Base-by-base conservation (phyloP, 23 tunicate species). In the Ascidia mentula region DNA sequence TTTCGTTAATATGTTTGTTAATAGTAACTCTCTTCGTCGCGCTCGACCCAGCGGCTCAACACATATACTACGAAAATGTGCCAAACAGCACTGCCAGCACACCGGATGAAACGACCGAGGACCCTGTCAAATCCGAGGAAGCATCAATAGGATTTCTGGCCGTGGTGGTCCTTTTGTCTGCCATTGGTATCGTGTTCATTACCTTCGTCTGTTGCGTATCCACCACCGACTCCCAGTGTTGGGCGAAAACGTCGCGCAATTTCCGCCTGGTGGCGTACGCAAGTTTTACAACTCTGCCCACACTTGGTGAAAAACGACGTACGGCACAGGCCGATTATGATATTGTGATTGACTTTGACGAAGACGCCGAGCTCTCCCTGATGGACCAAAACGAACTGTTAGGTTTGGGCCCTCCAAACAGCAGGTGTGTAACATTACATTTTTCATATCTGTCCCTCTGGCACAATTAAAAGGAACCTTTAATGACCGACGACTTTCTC, bases 241-340 rank as follows among this genome's bases (percentile, higher is more conserved):
- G 85, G 69, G 28, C 24, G 31, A 38, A 38, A 28, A 80, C 80
- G 15, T 75, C 59, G 36, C 65, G 79, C 0, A 75, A 82, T 34
- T 77, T 74, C 60, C 40, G 72, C 18, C 38, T 85, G 40, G 46
- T 85, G 0, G 18, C 71, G 40, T 85, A 85, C 69, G 82, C 85
- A 32, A 81, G 78, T 30, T 85, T 85, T 40, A 85, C 89, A 40
- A 77, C 61, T 36, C 74, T 85, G 60, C 89, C 82, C 8, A 61
- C 81, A 0, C 38, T 76, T 17, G 38, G 79, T n/a, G 82, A 85
- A 39, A 38, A 37, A 36, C 69, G 30, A 34, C 72, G 35, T 38
- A 53, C 2, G 77, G 65, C 60, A 81, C 71, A 38, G 45, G 76
- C 18, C 77, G 76, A 40, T 12, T 40, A 76, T 60, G 79, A 76